phyloP scores from a whole-genome alignment of 2,888 invertebrate species.

The Arge pagana region DNA sequence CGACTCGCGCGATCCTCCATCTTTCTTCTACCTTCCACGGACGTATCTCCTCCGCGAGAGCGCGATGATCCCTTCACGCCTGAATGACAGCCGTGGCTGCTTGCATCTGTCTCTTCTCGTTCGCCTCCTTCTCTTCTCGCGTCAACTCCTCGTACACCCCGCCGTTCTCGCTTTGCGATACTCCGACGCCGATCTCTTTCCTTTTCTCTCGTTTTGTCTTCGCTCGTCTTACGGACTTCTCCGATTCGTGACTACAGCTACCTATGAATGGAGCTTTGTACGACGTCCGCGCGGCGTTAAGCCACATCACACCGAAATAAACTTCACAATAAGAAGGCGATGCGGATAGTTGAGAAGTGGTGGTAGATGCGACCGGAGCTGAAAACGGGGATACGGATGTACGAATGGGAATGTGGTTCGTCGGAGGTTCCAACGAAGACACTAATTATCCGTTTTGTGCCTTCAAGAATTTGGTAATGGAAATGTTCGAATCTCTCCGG shows the following conservation, averaged over 20 bases:
- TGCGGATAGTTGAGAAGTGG: too few species aligned
- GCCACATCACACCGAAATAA: constrained; percentile 42
- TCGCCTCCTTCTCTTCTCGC: constrained; percentile 22
- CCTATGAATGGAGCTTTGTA: constrained; percentile 48
- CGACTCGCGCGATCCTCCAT: too few species aligned
- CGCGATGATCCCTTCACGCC: constrained; percentile 44
- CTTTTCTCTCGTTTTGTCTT: constrained; percentile 27
- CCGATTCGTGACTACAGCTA: constrained; percentile 14
- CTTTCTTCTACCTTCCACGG: constrained; percentile 7
- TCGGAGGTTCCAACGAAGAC: constrained; percentile 24
- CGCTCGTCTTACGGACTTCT: not conserved
- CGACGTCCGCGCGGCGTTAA: constrained; percentile 28
- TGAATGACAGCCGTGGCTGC: constrained; percentile 45
- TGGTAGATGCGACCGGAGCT: too few species aligned
- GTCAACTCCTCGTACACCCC: constrained; percentile 26
- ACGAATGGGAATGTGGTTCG: not conserved
- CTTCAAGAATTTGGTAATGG: constrained; percentile 34
- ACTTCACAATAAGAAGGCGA: constrained; percentile 29
- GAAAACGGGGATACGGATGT: too few species aligned
- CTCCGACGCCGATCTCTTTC: constrained; percentile 4
- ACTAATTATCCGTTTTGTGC: constrained; percentile 40
- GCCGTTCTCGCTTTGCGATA: constrained; percentile 22
- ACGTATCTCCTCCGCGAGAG: constrained; percentile 16
- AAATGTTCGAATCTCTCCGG: constrained; percentile 24
- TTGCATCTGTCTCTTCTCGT: constrained; percentile 38